Evolutionary conservation across 2,888 invertebrate genomes (phyloP), one percentile per base, ranked within the genome.

Genomic region (Drosophila engyochracea): DNA sequence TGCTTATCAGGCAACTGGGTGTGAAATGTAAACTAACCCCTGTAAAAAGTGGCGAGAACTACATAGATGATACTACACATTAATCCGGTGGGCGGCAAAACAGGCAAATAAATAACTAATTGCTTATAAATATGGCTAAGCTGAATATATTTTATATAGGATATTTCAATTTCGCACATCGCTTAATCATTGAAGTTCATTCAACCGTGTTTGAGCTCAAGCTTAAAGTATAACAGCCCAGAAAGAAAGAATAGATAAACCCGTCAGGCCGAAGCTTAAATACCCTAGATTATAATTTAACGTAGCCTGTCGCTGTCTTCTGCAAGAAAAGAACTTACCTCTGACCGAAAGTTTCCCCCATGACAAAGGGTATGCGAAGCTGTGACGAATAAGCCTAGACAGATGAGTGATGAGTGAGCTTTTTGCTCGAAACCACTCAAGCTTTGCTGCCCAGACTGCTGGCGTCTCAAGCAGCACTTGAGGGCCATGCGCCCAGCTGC

Each of bases 381-480:
- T 47, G 19, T 44, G 30, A 31, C 14, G 33, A 33, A 63, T 12
- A n/a, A 41, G 39, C 39, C 37, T 47, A 47, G 25, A 28, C 61
- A 60, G 30, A 12, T 3, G 37, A 9, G 6, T 33, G n/a, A 49
- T 58, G 47, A 19, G 51, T 41, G 47, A 77, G 83, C 77, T 77
- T 80, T 77, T 49, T 68, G 58, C 49, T 70, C 49, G 28, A 62
- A 65, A 54, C 39, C 89, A 74, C 89, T 86, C 69, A 70, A 79
- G 74, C 65, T 82, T 54, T 62, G 57, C 41, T 63, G 70, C 74
- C 66, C 49, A 74, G 47, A 39, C 63, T 57, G 62, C 65, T 64
- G 64, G 73, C 84, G 89, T 90, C 83, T 83, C 83, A 65, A 79
- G 81, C 70, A 74, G 64, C 74, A 74, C 83, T 83, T 81, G 63